A percentile compares a stretch with the other conserved stretches of the same genome.
phyloP scores from a whole-genome alignment of 2,113 vertebrate species.

The Empidonax alnorum region DNA sequence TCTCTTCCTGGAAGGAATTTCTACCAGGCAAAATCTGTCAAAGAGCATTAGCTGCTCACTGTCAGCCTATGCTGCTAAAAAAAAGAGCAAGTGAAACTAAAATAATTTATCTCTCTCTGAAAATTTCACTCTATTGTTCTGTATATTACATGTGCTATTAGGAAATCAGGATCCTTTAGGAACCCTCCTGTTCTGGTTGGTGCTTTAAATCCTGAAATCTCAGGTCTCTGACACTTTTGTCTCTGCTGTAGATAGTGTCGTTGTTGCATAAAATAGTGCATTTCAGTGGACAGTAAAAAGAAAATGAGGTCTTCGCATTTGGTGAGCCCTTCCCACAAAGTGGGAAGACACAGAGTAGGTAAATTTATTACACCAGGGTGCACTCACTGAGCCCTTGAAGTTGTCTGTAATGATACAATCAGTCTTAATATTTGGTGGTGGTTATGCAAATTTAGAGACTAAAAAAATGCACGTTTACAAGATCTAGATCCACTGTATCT shows the following conservation, averaged over 20 bases:
- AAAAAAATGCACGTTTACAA: fast-evolving
- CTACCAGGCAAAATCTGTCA: not conserved
- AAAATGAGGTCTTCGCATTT: not conserved
- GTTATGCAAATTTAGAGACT: not conserved
- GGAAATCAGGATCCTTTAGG: not conserved
- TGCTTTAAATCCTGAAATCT: not conserved
- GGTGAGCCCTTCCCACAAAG: not conserved
- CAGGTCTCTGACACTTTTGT: not conserved
- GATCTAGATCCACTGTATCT: not conserved
- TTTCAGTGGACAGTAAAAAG: not conserved
- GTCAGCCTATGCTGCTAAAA: not conserved
- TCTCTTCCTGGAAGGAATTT: constrained; percentile 23
- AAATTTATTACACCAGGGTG: not conserved
- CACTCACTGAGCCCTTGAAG: not conserved
- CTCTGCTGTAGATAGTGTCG: not conserved
- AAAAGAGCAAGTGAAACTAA: not conserved
- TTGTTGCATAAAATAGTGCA: not conserved
- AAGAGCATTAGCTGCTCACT: constrained; percentile 18
- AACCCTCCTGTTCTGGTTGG: not conserved
- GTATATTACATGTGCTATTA: not conserved
- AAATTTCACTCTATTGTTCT: not conserved
- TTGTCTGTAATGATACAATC: not conserved
- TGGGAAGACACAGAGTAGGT: not conserved
- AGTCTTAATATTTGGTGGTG: not conserved
- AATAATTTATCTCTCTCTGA: not conserved